Evolutionary conservation across 1,140 invertebrate genomes (phyloP), one percentile per base, ranked within the genome.

Genomic region (Scaptomyza montana): DNA sequence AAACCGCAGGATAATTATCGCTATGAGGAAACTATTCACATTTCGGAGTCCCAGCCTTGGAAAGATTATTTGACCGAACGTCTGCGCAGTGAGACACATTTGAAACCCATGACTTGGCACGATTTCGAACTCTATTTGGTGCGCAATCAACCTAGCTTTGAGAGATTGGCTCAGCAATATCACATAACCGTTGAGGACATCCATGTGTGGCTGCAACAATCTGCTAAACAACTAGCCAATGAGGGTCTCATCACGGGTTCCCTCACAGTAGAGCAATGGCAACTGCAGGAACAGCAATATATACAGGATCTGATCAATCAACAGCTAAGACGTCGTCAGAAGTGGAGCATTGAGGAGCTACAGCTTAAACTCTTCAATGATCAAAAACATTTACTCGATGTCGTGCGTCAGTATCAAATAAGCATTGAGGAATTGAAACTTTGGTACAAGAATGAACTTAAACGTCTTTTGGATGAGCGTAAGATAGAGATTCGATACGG

Each of bases 331-430:
- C 80, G 84, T 10, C 87, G 80, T n/a, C 73, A 77, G 0, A 78
- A 80, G 51, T 91, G 87, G 87, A 85, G 81, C 28, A 74, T 90
- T 8, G 85, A 92, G 39, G 90, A 92, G 45, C 39, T 92, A 9
- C 67, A 75, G 36, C 13, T 82, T 3, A 72, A 75, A 6, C 43
- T 92, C 25, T 46, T 69, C 8, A 72, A 89, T 4, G 90, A 92
- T 51, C 75, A 73, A 5, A 53, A 69, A n/a, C 89, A 82, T 51
- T 25, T 91, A 19, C 53, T 77, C 21, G 76, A 87, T 0, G 51
- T 79, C 2, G 54, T 74, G 10, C 64, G 53, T n/a, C 85, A 90
- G 30, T 90, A 92, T 45, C 79, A 89, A 2, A 69, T 91, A 2
- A 89, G 62, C 7, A 65, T 85, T 3, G 89, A 91, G 13, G 79